Conservation (phyloP, 2,113 vertebrate species). For the Sporophila hypoxantha region DNA sequence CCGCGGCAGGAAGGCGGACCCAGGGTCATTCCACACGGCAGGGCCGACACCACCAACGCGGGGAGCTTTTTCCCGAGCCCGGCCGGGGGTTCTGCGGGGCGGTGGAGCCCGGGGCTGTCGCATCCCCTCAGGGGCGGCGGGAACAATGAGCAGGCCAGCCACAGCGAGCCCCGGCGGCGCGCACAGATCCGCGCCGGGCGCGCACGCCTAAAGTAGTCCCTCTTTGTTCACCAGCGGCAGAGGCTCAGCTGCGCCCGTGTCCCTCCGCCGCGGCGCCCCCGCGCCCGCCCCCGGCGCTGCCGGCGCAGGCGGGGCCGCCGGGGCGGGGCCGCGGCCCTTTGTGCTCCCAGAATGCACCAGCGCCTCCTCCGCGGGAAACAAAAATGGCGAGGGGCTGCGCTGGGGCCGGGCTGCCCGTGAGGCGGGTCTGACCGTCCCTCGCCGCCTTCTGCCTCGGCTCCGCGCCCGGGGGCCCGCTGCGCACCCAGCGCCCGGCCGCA, state of each 20-base stretch:
- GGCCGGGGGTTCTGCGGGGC: fast-evolving
- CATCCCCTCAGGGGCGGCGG: not conserved
- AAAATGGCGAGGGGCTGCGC: not conserved
- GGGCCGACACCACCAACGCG: fast-evolving
- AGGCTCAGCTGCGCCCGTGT: fast-evolving
- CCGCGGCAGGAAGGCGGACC: too few relatives aligned
- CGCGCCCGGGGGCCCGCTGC: not conserved
- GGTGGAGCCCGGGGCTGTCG: fast-evolving
- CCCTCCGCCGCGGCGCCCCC: conserved; percentile 24
- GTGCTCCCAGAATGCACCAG: not conserved
- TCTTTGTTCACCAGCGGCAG: not conserved
- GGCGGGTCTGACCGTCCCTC: not conserved
- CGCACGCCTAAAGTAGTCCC: conserved; percentile 11
- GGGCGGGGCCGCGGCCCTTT: not conserved
- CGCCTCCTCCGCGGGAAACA: not conserved
- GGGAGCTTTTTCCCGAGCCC: fast-evolving
- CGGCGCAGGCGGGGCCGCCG: conserved; percentile 15
- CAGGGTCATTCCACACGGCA: fast-evolving
- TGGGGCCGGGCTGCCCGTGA: not conserved
- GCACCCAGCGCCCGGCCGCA: not conserved
- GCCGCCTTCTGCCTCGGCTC: not conserved
- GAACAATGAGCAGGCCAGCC: not conserved
- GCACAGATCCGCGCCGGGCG: fast-evolving
- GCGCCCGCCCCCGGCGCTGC: not conserved
- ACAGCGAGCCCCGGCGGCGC: not conserved